Evolutionary conservation across 2,888 invertebrate species (phyloP).

Genomic region (Stegana nigrithorax): DNA sequence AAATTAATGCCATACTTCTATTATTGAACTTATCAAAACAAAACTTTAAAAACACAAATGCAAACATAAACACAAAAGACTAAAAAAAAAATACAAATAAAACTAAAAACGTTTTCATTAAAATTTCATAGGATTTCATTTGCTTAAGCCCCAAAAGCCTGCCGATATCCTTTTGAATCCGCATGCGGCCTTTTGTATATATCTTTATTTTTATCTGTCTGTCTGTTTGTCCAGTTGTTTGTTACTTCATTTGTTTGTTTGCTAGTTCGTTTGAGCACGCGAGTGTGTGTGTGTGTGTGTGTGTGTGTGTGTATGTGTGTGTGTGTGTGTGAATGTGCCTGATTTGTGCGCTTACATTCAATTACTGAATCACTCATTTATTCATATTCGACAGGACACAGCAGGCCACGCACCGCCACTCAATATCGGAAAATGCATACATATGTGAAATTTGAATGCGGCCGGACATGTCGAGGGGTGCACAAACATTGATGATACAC

Average conservation of each 20-base stretch:
- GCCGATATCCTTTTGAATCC: neutral
- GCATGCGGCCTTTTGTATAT: neutral
- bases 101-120: neutral
- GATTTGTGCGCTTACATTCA: neutral
- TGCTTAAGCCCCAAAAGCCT: neutral
- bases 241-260: neutral
- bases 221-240: neutral
- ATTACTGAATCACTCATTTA: slow-evolving; percentile 2
- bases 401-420: neutral
- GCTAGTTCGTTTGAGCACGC: too few species aligned
- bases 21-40: too few species aligned
- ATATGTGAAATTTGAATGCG: slow-evolving; percentile 1
- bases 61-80: neutral
- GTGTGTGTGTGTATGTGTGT: too few species aligned
- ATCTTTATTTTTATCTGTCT: neutral
- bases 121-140: slow-evolving; percentile 6
- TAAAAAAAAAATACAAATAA: neutral
- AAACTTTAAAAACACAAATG: too few species aligned
- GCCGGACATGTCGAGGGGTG: slow-evolving; percentile 5
- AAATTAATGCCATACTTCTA: too few species aligned
- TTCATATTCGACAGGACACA: too few species aligned
- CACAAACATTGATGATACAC: slow-evolving; percentile 11
- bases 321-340: too few species aligned
- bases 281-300: too few species aligned
- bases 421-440: neutral